phyloP scores from a whole-genome alignment of 2,888 invertebrate genomes.

The Eucriotettix oculatus region DNA sequence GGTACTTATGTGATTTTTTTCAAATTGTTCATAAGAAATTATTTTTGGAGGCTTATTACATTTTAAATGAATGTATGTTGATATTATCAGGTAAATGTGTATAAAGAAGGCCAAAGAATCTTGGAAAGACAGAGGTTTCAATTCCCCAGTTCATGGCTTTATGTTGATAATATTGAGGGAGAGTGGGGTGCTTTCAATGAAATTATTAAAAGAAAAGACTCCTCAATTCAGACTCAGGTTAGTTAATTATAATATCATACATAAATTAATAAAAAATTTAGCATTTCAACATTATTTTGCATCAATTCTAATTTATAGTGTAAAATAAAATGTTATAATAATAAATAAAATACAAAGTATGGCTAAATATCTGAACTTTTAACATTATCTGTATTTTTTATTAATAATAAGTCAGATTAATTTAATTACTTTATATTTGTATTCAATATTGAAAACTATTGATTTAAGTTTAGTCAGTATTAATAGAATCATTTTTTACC shows the following conservation, averaged over 20 bases:
- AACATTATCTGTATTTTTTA: no score
- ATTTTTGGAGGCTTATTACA: neutral
- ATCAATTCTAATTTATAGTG: no score
- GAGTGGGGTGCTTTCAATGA: constrained; percentile 99
- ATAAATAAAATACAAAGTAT: no score
- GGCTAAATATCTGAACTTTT: no score
- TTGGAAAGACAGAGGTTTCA: constrained; percentile 94
- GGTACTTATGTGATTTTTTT: constrained; percentile 15
- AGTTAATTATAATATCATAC: neutral
- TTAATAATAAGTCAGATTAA: no score
- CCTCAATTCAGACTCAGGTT: constrained; percentile 86
- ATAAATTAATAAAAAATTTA: neutral
- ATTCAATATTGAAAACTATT: no score
- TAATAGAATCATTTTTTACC: no score
- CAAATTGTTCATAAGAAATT: neutral
- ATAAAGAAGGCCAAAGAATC: constrained; percentile 92
- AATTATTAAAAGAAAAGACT: constrained; percentile 94
- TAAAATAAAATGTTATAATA: no score
- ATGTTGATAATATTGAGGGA: constrained; percentile 97
- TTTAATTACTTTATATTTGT: no score
- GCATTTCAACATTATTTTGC: no score
- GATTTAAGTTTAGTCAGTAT: no score
- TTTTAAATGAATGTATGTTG: constrained; percentile 1
- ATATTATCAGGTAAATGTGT: constrained; percentile 69
- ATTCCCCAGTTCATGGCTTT: constrained; percentile 93